phyloP scores from a whole-genome alignment of 2,888 invertebrate species.

The Thera obeliscata region DNA sequence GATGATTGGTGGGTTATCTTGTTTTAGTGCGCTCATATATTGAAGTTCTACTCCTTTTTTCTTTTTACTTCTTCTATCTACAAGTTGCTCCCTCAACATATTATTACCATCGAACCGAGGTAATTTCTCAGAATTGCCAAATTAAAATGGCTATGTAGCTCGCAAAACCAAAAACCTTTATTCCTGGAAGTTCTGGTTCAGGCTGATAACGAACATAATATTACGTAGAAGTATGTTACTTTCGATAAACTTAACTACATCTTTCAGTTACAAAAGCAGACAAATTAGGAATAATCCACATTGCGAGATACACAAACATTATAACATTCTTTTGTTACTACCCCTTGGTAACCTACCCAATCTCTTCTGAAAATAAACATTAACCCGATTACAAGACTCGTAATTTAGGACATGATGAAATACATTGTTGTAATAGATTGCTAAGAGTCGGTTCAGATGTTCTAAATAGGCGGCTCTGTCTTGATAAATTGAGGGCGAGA shows the following conservation, averaged over 20 bases:
- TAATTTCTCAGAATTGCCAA: neutral
- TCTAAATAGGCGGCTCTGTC: neutral
- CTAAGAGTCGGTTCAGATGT: constrained; percentile 11
- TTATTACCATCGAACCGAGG: neutral
- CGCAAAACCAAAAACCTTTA: neutral
- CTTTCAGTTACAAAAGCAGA: constrained; percentile 25
- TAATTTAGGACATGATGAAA: constrained; percentile 49
- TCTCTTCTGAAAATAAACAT: constrained; percentile 63
- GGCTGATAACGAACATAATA: too few species aligned
- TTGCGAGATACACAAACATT: constrained; percentile 33
- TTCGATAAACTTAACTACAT: neutral
- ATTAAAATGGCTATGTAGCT: neutral
- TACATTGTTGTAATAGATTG: constrained; percentile 25
- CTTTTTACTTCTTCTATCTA: neutral
- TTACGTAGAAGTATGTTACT: too few species aligned
- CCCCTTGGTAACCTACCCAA: constrained; percentile 57
- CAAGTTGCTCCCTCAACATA: neutral
- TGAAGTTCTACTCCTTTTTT: neutral
- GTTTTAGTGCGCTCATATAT: constrained; percentile 21
- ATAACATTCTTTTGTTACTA: constrained; percentile 55
- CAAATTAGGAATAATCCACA: constrained; percentile 32
- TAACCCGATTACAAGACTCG: constrained; percentile 54
- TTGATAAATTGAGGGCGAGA: neutral
- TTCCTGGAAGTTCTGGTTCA: neutral
- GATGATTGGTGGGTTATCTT: constrained; percentile 22